phyloP scores from a whole-genome alignment of 2,113 vertebrate species.

The Brachypteracias leptosomus region DNA sequence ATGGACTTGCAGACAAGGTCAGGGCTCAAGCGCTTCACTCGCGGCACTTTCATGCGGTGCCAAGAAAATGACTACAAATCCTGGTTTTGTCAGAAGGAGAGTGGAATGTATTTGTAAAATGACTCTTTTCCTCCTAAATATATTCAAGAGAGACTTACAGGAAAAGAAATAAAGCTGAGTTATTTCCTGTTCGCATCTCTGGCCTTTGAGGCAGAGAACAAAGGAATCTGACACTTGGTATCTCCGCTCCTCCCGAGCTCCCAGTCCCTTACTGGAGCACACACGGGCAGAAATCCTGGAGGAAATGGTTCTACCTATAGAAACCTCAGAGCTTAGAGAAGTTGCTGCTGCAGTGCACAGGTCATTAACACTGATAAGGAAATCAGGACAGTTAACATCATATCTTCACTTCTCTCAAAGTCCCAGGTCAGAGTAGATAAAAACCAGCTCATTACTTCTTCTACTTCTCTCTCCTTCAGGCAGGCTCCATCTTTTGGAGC shows the following conservation, averaged over 20 bases:
- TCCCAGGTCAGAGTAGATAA: not conserved
- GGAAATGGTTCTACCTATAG: not conserved
- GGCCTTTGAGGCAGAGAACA: slow-evolving; percentile 14
- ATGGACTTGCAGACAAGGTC: not conserved
- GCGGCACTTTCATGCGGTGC: not conserved
- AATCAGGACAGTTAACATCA: not conserved
- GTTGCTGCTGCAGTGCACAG: not conserved
- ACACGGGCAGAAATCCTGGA: not conserved
- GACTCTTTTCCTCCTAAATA: slow-evolving; percentile 17
- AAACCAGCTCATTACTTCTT: not conserved
- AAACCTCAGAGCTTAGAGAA: not conserved
- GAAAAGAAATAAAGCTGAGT: slow-evolving; percentile 33
- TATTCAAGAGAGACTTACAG: slow-evolving; percentile 31
- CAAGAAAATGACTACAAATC: not conserved
- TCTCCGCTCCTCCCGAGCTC: not conserved
- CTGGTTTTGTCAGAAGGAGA: slow-evolving; percentile 2
- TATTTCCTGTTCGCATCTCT: slow-evolving; percentile 35
- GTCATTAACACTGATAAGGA: not conserved
- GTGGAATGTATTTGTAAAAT: not conserved
- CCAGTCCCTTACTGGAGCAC: not conserved
- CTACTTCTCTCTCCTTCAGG: not conserved
- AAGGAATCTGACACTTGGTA: not conserved
- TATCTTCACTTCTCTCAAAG: not conserved
- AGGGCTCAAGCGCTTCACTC: not conserved
- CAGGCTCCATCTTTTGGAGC: not conserved